Base-by-base conservation (phyloP, 1,140 invertebrate genomes). In the Akabosia matsudoensis region DNA sequence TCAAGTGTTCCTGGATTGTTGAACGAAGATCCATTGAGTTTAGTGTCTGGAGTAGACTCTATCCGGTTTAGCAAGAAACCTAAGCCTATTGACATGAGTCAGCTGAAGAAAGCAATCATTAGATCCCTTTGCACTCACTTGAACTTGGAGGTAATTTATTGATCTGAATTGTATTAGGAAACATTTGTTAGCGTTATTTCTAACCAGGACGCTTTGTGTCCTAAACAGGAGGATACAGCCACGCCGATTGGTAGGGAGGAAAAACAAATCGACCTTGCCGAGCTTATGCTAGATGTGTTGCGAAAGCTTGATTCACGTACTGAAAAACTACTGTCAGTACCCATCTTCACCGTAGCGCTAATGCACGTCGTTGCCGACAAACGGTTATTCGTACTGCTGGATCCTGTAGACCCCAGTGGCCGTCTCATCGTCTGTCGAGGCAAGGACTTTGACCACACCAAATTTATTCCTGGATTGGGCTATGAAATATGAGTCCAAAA, bases 301-400 rank as follows among this genome's bases (percentile, higher is more conserved):
- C 33, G 37, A 33, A 64, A 28, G 1, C 16, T 78, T 1, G 56
- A 64, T 34, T 0, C n/a, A 0, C 26, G 67, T 33, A 75, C 54
- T 2, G 28, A 33, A 16, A 54, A 77, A 24, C 56, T 75, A 22
- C 45, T 79, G 34, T 73, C 51, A 0, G 64, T 79, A 26, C n/a
- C 76, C 2, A 77, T 79, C 1, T 34, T 77, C 30, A 45, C 76
- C 0, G 78, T 79, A 24, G 78, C 73, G 0, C 26, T 79, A 0
- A 75, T 79, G 74, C 78, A 79, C 30, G 78, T 79, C 13, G 76
- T 79, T 24, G 78, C 74, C 16, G 78, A 79, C 14, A 72, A 75
- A 1, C 54, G 74, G 33, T 31, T 79, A 16, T 79, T 79, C 24
- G 74, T 79, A 61, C 10, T 54, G 14, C 24, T 61, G 0, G 77